Evolutionary conservation across 2,113 vertebrate genomes (phyloP).

Genomic region (Plectropomus leopardus): DNA sequence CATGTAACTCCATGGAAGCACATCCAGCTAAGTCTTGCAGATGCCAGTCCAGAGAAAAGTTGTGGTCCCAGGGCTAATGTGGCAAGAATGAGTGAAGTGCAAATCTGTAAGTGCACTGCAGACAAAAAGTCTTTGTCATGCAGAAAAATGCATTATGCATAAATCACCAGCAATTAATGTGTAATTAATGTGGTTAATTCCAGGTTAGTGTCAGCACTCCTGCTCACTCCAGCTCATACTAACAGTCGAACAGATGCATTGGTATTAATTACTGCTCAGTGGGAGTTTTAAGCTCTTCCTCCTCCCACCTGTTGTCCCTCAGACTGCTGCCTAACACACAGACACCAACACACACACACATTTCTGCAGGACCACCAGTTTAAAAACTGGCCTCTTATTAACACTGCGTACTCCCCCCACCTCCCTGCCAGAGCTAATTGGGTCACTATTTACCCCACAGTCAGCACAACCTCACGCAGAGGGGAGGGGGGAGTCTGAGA

Average conservation of each 20-base stretch:
- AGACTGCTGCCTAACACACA: conserved; percentile 48
- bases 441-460: conserved; percentile 79
- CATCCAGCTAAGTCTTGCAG: neutral
- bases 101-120: conserved; percentile 3
- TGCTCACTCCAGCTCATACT: conserved; percentile 8
- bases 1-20: neutral
- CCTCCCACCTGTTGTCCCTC: conserved; percentile 80
- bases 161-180: conserved; percentile 39
- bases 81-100: neutral
- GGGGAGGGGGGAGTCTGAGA: conserved; percentile 59
- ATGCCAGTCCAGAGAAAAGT: neutral
- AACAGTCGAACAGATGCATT: conserved; percentile 65
- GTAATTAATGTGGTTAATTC: conserved; percentile 59
- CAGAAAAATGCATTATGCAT: conserved; percentile 53
- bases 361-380: conserved; percentile 69
- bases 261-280: conserved; percentile 72
- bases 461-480: conserved; percentile 66
- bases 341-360: conserved; percentile 28
- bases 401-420: conserved; percentile 25
- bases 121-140: conserved; percentile 41
- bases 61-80: neutral
- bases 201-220: conserved; percentile 51
- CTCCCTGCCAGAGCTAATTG: conserved; percentile 74
- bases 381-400: conserved; percentile 71
- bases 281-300: conserved; percentile 65